Percentiles rank a stretch among this genome's conserved stretches.
Evolutionary conservation across 2,888 invertebrate species (phyloP).

Genomic region (Geotrupes spiniger): DNA sequence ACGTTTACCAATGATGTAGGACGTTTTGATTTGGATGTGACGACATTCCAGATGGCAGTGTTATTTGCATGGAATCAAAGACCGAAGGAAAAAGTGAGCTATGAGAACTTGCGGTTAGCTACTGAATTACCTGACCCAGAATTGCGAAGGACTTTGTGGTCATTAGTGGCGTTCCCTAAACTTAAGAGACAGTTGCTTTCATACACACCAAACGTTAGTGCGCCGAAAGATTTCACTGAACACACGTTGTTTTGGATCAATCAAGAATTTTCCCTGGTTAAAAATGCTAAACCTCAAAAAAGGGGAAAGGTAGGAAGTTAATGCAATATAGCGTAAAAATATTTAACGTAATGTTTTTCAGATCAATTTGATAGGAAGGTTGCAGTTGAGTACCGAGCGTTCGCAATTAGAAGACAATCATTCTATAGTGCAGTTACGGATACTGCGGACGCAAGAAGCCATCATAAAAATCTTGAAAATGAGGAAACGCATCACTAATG

Average conservation of each 20-base stretch:
- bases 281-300: slow-evolving; percentile 92
- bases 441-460: slow-evolving; percentile 92
- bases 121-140: slow-evolving; percentile 97
- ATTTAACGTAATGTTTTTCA: slow-evolving; percentile 34
- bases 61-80: slow-evolving; percentile 98
- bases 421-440: slow-evolving; percentile 94
- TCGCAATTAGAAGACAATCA: slow-evolving; percentile 98
- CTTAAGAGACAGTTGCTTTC: slow-evolving; percentile 87
- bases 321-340: background rate
- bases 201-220: slow-evolving; percentile 76
- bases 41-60: slow-evolving; percentile 99
- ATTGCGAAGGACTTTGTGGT: slow-evolving; percentile 91
- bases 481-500: slow-evolving; percentile 92
- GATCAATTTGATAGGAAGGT: slow-evolving; percentile 91
- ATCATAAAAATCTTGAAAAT: slow-evolving; percentile 99
- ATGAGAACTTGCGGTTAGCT: slow-evolving; percentile 93
- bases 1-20: slow-evolving; percentile 91
- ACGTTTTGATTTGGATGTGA: slow-evolving; percentile 95
- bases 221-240: slow-evolving; percentile 92
- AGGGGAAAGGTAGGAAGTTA: slow-evolving; percentile 70
- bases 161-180: slow-evolving; percentile 93
- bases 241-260: slow-evolving; percentile 94
- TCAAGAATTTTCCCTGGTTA: slow-evolving; percentile 92
- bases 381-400: slow-evolving; percentile 89
- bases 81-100: slow-evolving; percentile 88